phyloP scores from a whole-genome alignment of 2,888 invertebrate genomes.

The Metopia argyrocephala region DNA sequence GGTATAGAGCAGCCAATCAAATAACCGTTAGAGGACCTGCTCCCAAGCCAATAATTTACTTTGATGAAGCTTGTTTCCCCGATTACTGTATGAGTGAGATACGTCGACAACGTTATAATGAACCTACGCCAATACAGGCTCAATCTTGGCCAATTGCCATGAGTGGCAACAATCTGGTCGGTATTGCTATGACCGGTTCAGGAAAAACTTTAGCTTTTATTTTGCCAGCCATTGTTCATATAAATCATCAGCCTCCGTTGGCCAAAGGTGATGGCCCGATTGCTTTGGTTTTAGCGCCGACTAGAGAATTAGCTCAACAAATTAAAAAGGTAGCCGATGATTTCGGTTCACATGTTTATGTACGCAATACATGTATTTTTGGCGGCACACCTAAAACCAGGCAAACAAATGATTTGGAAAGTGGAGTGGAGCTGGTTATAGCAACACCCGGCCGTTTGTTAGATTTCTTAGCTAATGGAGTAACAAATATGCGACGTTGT shows the following conservation, averaged over 20 bases:
- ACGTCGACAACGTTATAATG: slow-evolving; percentile 83
- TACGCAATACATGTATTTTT: slow-evolving; percentile 92
- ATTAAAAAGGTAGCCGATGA: slow-evolving; percentile 90
- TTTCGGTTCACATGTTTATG: slow-evolving; percentile 87
- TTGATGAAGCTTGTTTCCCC: slow-evolving; percentile 89
- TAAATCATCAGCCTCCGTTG: slow-evolving; percentile 88
- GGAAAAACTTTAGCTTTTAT: slow-evolving; percentile 89
- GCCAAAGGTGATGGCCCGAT: slow-evolving; percentile 90
- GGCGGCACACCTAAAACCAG: slow-evolving; percentile 93
- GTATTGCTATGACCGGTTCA: slow-evolving; percentile 92
- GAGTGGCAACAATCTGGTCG: slow-evolving; percentile 89
- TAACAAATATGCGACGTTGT: slow-evolving; percentile 86
- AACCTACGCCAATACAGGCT: slow-evolving; percentile 91
- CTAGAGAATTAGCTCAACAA: slow-evolving; percentile 88
- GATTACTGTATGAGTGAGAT: slow-evolving; percentile 85
- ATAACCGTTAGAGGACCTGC: slow-evolving; percentile 87
- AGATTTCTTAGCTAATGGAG: slow-evolving; percentile 88
- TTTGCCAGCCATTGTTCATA: slow-evolving; percentile 91
- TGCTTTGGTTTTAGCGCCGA: slow-evolving; percentile 88
- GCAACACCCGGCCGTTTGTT: slow-evolving; percentile 93
- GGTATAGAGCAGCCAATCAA: slow-evolving; percentile 83
- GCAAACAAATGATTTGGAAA: slow-evolving; percentile 85
- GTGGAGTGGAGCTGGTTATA: slow-evolving; percentile 92
- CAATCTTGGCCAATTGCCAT: slow-evolving; percentile 93
- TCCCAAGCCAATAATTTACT: slow-evolving; percentile 87